Base-by-base conservation (phyloP, 2,888 invertebrate genomes). In the Lordiphosa fenestrarum region DNA sequence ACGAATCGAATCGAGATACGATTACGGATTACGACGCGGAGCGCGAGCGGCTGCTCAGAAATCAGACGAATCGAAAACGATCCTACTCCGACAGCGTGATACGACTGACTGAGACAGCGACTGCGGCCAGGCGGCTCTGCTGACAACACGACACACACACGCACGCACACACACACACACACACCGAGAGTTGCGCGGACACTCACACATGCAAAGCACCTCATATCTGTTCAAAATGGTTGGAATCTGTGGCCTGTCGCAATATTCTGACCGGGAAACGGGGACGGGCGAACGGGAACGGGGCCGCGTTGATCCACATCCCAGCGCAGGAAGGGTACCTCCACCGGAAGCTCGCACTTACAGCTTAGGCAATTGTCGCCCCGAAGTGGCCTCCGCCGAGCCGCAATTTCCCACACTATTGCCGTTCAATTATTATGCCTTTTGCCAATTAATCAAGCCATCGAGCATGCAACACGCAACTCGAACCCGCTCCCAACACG, bases 11-110 rank as follows among this genome's bases (percentile, higher is more conserved):
- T 42, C 25, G 25, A 42, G 30, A 42, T 33, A 40, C 42, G 36
- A 41, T 35, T 53, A 36, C 41, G 40, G 19, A 57, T 50, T 46
- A 46, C 50, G 35, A 48, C 39, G 46, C 42, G 53, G 21, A 42
- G 25, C n/a, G 49, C 49, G 42, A 50, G 38, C 40, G 35, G 38
- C 36, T 47, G 39, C 44, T 41, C 56, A 44, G 36, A 68, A 66
- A 73, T 69, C 64, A 69, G 62, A 73, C 75, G 77, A 77, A 67
- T 67, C 70, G 74, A 65, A 71, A 68, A 76, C 86, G 87, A 88
- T 86, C 89, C 87, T 85, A 84, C 86, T 86, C 84, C 87, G 86
- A 88, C 88, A 88, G 86, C 88, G 88, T 84, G 87, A 77, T 88
- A 85, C 87, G 86, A 88, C 88, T 87, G 87, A 89, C 88, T 89